Evolutionary conservation across 2,797 vertebrate genomes (phyloP), one percentile per base, ranked within the genome.

Genomic region (Paratrypauchen microcephalus): DNA sequence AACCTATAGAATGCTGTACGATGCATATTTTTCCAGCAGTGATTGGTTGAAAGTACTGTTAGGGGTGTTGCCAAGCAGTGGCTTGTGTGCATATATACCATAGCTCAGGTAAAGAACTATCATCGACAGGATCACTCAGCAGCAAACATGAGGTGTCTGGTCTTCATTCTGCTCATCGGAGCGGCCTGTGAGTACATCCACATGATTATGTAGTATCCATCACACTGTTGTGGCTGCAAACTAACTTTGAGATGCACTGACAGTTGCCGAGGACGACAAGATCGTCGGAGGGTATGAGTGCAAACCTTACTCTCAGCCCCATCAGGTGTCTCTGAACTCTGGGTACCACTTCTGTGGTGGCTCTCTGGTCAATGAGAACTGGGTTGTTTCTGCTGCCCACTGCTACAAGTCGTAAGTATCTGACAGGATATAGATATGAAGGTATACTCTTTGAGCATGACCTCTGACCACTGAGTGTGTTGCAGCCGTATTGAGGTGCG

Each of bases 321-420:
- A 93, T 87, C 88, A 91, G 69, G 92, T 86, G 11, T 92, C 90
- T 68, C 83, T 94, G 74, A 91, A 83, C 23, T 0, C 47, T 5
- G 91, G 90, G 18, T 91, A 90, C 77, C 89, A 90, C 75, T 87
- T 90, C 79, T 94, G 93, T 66, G 93, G 92, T 28, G 93, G 87
- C n/a, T 91, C 92, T 70, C 89, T 94, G 79, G 91, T 94, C 87
- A 89, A 81, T 74, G 90, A 87, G 78, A 83, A 82, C 64, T 94
- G 93, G 93, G 92, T 91, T 71, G 78, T 94, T 74, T 92, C 91
- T 67, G 91, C 93, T 59, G 92, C 92, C 86, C 93, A 94, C 78
- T 94, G 93, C 84, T 93, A 90, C 85, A 76, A 92, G 79, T 87
- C 87, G 91, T 94, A 82, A 89, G 92, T 83, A 2, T 11, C 67